Evolutionary conservation across 2,797 vertebrate species (phyloP).

Genomic region (Zalophus californianus): DNA sequence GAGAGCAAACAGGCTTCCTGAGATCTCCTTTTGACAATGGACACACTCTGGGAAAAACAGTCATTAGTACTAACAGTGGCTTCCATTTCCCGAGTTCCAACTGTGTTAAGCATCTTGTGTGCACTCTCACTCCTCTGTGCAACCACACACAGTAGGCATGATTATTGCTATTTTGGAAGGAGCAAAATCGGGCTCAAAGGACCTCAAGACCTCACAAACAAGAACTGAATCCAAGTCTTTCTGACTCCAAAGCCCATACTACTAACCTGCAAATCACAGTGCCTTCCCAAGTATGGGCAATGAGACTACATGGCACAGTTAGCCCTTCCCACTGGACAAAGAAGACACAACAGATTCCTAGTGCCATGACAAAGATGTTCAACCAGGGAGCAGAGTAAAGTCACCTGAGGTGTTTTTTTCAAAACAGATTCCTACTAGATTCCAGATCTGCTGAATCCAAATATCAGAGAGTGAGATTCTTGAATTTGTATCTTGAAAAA

Average conservation of each 20-base stretch:
- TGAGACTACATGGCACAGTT: background rate
- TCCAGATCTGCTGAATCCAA: constrained; percentile 21
- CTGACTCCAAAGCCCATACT: constrained; percentile 10
- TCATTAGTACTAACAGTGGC: background rate
- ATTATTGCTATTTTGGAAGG: background rate
- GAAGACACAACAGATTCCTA: background rate
- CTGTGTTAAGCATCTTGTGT: background rate
- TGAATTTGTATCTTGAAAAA: background rate
- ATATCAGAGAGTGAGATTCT: background rate
- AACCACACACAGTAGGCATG: background rate
- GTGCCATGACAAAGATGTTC: constrained; percentile 17
- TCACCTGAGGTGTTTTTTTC: background rate
- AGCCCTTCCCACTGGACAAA: background rate
- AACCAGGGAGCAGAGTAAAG: background rate
- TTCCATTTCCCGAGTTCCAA: constrained; percentile 17
- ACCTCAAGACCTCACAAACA: constrained; percentile 12
- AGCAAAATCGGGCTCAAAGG: constrained; percentile 55
- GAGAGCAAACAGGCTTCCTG: constrained; percentile 45
- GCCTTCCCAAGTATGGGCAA: background rate
- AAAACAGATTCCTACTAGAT: background rate
- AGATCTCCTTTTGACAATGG: constrained; percentile 22
- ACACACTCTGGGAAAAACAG: background rate
- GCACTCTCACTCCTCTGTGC: background rate
- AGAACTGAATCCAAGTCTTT: background rate
- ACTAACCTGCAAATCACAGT: constrained; percentile 26